Evolutionary conservation across 2,113 vertebrate genomes (phyloP).

Genomic region (Tetraodon nigroviridis): DNA sequence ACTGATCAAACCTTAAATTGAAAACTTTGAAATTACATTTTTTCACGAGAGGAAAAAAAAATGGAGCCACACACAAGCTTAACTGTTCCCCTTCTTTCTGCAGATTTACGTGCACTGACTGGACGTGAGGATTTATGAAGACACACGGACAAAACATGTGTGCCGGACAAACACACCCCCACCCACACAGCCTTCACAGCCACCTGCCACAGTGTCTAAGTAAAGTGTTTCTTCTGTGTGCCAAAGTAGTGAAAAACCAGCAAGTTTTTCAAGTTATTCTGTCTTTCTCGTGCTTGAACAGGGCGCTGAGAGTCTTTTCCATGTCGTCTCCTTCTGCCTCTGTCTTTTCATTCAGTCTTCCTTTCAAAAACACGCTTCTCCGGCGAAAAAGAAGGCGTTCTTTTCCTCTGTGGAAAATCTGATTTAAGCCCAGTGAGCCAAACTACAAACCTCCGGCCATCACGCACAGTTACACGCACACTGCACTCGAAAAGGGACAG

Average conservation of each 20-base stretch:
- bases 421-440: slow-evolving; percentile 64
- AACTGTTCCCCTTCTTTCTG: background rate
- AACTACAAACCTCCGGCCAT: slow-evolving; percentile 45
- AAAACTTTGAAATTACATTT: background rate
- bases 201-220: slow-evolving; percentile 39
- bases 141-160: slow-evolving; percentile 8
- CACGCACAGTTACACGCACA: slow-evolving; percentile 22
- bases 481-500: background rate
- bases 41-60: background rate
- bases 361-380: slow-evolving; percentile 67
- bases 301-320: slow-evolving; percentile 39
- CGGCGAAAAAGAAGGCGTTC: slow-evolving; percentile 61
- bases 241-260: background rate
- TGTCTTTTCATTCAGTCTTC: slow-evolving; percentile 63
- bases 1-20: background rate
- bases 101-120: background rate
- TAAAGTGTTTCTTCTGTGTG: slow-evolving; percentile 4
- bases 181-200: slow-evolving; percentile 32
- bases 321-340: slow-evolving; percentile 30
- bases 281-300: background rate
- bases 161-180: slow-evolving; percentile 15
- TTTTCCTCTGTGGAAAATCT: slow-evolving; percentile 78
- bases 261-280: background rate
- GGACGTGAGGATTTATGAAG: background rate
- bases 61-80: background rate